Evolutionary conservation across 2,797 vertebrate species (phyloP).

Genomic region (Microctenopoma stevenorrisi): DNA sequence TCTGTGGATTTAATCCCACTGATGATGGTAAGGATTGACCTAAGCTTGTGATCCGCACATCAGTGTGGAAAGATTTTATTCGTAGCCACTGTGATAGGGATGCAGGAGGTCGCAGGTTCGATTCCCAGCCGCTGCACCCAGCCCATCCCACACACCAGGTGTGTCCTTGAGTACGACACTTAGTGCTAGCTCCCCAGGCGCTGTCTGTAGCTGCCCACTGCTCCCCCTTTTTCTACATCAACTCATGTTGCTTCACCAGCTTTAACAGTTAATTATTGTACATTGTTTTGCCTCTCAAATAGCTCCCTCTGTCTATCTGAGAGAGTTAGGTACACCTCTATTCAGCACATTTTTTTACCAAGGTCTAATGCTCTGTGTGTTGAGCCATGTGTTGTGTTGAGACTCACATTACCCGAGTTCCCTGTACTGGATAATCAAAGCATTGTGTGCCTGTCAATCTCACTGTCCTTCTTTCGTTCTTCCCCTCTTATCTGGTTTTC

Average conservation of each 20-base stretch:
- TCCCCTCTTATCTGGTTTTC: conserved; percentile 52
- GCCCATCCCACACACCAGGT: too few species aligned
- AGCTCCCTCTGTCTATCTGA: conserved; percentile 18
- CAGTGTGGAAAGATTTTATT: neutral
- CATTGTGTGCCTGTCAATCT: conserved; percentile 67
- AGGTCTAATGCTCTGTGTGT: conserved; percentile 69
- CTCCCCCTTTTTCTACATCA: neutral
- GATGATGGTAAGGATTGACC: conserved; percentile 89
- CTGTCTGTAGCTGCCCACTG: too few species aligned
- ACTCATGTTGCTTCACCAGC: too few species aligned
- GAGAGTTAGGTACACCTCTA: conserved; percentile 39
- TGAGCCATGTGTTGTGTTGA: conserved; percentile 68
- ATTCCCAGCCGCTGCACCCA: too few species aligned
- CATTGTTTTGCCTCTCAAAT: conserved; percentile 20
- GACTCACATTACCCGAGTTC: conserved; percentile 72
- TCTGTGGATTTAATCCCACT: conserved; percentile 99
- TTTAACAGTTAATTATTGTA: neutral
- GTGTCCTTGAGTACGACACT: too few species aligned
- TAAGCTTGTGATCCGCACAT: neutral
- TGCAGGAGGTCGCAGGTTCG: too few species aligned
- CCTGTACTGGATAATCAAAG: conserved; percentile 70
- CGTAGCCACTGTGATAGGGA: too few species aligned
- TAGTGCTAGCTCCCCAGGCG: too few species aligned
- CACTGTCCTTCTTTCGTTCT: conserved; percentile 34
- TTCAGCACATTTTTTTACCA: conserved; percentile 59